Conservation (phyloP, 2,888 invertebrate genomes). For the Drosophila mayaguana region DNA sequence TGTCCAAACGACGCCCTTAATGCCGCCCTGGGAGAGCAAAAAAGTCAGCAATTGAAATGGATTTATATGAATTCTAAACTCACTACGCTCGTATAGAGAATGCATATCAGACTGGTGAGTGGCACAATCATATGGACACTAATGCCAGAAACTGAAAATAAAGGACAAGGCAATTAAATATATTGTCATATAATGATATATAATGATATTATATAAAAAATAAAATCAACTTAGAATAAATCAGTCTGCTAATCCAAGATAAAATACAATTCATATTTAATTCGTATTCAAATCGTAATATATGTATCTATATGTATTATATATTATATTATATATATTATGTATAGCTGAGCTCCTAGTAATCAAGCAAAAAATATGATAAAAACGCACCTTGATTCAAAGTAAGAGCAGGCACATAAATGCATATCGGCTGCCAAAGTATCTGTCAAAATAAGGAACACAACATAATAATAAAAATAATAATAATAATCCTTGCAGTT, state of each 20-base stretch:
- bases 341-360: too few relatives aligned
- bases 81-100: conserved; percentile 95
- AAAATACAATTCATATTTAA: too few relatives aligned
- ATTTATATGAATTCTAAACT: conserved; percentile 83
- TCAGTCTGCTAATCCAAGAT: too few relatives aligned
- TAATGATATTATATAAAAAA: too few relatives aligned
- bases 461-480: not conserved
- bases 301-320: too few relatives aligned
- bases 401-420: conserved; percentile 91
- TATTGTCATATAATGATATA: too few relatives aligned
- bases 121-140: conserved; percentile 92
- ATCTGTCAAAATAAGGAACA: conserved; percentile 44
- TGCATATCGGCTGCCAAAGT: conserved; percentile 84
- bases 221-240: too few relatives aligned
- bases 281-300: too few relatives aligned
- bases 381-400: conserved; percentile 89
- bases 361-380: too few relatives aligned
- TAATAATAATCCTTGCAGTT: rapidly evolving
- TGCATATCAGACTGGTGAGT: conserved; percentile 90
- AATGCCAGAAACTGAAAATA: conserved; percentile 86
- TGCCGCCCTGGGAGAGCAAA: conserved; percentile 87
- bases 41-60: not conserved
- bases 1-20: conserved; percentile 93
- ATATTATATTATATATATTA: too few relatives aligned
- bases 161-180: not conserved